Percentiles rank a stretch among this genome's conserved stretches.
Evolutionary conservation across 2,797 vertebrate genomes (phyloP).

Genomic region (Anguilla megastoma): DNA sequence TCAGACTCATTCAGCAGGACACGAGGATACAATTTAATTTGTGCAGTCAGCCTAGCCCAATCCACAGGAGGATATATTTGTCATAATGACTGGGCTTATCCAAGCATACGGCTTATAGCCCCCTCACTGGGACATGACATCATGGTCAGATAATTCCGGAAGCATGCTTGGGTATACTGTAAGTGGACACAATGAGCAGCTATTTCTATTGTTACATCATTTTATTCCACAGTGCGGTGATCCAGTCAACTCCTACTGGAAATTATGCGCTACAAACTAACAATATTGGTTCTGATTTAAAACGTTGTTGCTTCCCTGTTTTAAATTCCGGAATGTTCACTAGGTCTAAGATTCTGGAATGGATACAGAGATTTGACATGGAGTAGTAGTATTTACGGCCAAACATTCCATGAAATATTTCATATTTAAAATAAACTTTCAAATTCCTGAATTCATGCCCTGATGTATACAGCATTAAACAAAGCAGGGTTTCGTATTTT

Average conservation of each 20-base stretch:
- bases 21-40: constrained; percentile 37
- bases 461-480: neutral
- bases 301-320: neutral
- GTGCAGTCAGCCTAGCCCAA: constrained; percentile 43
- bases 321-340: neutral
- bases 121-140: constrained; percentile 7
- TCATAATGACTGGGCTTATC: constrained; percentile 33
- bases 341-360: neutral
- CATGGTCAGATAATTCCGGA: neutral
- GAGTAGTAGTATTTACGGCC: neutral
- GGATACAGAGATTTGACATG: neutral
- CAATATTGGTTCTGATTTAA: neutral
- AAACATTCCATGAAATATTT: neutral
- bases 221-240: neutral
- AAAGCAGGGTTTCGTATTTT: neutral
- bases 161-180: neutral
- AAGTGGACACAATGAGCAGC: neutral
- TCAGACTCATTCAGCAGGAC: constrained; percentile 29
- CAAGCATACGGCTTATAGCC: constrained; percentile 39
- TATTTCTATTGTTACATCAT: neutral
- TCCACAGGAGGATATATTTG: constrained; percentile 40
- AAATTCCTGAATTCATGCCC: neutral
- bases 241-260: neutral
- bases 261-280: neutral
- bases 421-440: neutral